Evolutionary conservation across 2,888 invertebrate genomes (phyloP).

Genomic region (Meiosimyza platycephala): DNA sequence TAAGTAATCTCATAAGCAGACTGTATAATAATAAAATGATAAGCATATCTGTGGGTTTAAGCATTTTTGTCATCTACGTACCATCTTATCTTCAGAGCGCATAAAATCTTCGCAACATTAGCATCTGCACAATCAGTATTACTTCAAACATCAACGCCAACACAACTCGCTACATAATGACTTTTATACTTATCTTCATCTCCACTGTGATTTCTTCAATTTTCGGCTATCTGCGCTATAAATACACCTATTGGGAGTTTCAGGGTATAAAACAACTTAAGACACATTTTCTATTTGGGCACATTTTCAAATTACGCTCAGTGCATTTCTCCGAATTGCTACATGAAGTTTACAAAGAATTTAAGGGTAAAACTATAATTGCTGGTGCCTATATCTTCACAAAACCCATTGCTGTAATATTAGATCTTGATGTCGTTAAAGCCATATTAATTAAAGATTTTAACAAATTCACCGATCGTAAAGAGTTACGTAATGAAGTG

Average conservation of each 20-base stretch:
- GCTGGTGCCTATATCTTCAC: constrained; percentile 56
- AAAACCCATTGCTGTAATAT: constrained; percentile 50
- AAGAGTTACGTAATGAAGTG: constrained; percentile 48
- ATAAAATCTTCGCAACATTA: too few relatives aligned
- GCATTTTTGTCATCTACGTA: too few relatives aligned
- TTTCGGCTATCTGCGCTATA: constrained; percentile 47
- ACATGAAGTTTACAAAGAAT: constrained; percentile 53
- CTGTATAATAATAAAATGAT: too few relatives aligned
- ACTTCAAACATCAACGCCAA: not conserved
- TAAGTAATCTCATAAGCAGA: too few relatives aligned
- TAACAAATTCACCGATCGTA: constrained; percentile 61
- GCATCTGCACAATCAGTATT: not conserved
- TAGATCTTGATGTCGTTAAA: constrained; percentile 61
- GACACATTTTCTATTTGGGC: constrained; percentile 50
- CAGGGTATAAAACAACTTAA: constrained; percentile 49
- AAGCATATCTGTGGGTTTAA: too few relatives aligned
- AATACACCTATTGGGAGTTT: constrained; percentile 54
- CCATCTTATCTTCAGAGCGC: too few relatives aligned
- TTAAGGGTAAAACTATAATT: constrained; percentile 50
- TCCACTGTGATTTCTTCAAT: constrained; percentile 43
- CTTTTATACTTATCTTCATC: constrained; percentile 43
- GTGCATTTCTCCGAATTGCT: constrained; percentile 47
- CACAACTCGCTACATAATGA: constrained; percentile 43
- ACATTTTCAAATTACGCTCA: constrained; percentile 47
- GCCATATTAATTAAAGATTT: constrained; percentile 65